phyloP scores from a whole-genome alignment of 2,113 vertebrate species.

The Anhinga rufa region DNA sequence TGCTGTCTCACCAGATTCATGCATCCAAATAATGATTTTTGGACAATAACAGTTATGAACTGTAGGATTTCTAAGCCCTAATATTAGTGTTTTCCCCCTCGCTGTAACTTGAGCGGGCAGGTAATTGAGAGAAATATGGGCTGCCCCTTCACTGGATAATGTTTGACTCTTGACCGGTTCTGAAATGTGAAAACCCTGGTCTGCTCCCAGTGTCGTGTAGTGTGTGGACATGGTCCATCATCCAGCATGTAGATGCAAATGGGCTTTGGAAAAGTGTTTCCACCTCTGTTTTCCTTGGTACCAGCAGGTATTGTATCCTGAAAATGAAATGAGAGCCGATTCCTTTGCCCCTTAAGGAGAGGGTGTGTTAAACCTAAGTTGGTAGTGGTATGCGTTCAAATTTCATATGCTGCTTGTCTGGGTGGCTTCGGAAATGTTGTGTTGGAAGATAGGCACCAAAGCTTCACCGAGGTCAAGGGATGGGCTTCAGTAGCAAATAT shows the following conservation, averaged over 20 bases:
- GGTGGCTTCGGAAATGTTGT: neutral
- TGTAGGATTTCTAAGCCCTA: neutral
- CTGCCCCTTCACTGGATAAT: neutral
- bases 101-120: neutral
- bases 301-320: neutral
- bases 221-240: neutral
- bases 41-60: neutral
- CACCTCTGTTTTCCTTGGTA: slow-evolving; percentile 25
- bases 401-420: neutral
- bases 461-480: neutral
- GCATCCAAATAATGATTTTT: neutral
- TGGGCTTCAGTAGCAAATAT: neutral
- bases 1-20: neutral
- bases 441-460: neutral
- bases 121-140: neutral
- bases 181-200: neutral
- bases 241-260: neutral
- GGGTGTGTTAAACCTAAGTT: neutral
- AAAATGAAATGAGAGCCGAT: neutral
- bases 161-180: neutral
- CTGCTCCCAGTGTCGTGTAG: neutral
- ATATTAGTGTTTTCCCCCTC: neutral
- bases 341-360: slow-evolving; percentile 19
- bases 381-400: neutral
- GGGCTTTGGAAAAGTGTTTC: slow-evolving; percentile 4